Evolutionary conservation across 2,113 vertebrate species (phyloP).

Genomic region (Odontesthes bonariensis): DNA sequence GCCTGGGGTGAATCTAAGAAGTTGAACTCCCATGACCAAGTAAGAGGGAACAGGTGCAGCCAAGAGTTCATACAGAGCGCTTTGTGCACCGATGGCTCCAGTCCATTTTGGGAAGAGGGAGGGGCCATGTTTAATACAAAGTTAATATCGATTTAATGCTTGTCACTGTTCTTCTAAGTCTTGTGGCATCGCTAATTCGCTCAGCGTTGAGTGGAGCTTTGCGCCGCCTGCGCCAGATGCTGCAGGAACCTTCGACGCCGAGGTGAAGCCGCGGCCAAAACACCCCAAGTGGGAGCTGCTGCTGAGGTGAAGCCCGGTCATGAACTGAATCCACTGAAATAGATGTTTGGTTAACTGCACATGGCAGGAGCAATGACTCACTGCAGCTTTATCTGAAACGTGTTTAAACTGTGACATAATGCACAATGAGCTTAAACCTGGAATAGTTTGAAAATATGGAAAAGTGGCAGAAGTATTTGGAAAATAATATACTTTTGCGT

Average conservation of each 20-base stretch:
- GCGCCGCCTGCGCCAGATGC: conserved; percentile 71
- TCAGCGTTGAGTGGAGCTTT: conserved; percentile 61
- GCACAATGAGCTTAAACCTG: neutral
- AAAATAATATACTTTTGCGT: too few relatives aligned
- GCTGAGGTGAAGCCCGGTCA: conserved; percentile 50
- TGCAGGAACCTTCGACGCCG: conserved; percentile 44
- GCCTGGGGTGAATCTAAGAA: conserved; percentile 70
- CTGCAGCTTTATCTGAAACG: conserved; percentile 25
- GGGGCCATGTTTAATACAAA: conserved; percentile 86
- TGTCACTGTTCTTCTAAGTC: conserved; percentile 81
- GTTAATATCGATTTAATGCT: conserved; percentile 90
- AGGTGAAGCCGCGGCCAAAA: conserved; percentile 76
- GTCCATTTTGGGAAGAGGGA: conserved; percentile 70
- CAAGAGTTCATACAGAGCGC: conserved; percentile 75
- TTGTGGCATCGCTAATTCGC: conserved; percentile 78
- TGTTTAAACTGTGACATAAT: conserved; percentile 4
- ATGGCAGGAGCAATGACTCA: conserved; percentile 48
- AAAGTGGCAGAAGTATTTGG: neutral
- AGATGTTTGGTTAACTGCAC: conserved; percentile 71
- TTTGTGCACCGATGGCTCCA: conserved; percentile 78
- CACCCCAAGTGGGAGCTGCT: conserved; percentile 62
- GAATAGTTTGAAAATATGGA: neutral
- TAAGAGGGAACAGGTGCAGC: conserved; percentile 82
- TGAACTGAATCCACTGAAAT: conserved; percentile 53
- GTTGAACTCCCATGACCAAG: conserved; percentile 72